Evolutionary conservation across 2,888 invertebrate species (phyloP).

Genomic region (Scrobipalpa atriplicella): DNA sequence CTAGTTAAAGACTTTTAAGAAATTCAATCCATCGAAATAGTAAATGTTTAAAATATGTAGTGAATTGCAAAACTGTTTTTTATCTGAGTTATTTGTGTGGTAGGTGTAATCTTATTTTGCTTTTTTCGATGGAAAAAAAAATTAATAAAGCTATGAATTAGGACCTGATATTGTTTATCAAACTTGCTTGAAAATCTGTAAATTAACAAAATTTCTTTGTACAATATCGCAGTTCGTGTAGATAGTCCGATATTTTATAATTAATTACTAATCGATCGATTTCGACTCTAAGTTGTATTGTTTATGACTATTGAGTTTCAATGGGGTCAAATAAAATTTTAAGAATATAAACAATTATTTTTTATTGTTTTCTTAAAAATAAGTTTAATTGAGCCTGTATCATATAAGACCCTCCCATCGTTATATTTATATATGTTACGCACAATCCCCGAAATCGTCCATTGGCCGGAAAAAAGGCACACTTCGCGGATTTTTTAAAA

Average conservation of each 20-base stretch:
- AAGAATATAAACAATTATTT: conserved; percentile 59
- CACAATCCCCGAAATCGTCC: no score
- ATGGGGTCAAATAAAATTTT: conserved; percentile 81
- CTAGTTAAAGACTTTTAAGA: not conserved
- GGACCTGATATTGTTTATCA: not conserved
- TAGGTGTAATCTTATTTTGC: not conserved
- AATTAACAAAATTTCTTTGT: not conserved
- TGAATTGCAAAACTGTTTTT: not conserved
- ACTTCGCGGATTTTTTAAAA: no score
- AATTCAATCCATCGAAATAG: not conserved
- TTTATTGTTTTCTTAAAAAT: conserved; percentile 41
- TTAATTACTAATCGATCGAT: conserved; percentile 51
- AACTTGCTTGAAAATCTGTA: conserved; percentile 1
- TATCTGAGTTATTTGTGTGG: not conserved
- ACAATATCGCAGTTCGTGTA: conserved; percentile 44
- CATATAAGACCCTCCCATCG: no score
- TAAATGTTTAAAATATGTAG: not conserved
- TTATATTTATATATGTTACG: no score
- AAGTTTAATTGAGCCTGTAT: conserved; percentile 9
- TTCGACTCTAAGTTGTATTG: conserved; percentile 71
- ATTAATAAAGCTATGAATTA: not conserved
- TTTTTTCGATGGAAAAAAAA: not conserved
- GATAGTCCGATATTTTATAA: conserved; percentile 60
- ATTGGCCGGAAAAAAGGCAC: no score
- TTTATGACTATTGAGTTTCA: conserved; percentile 75